Base-by-base conservation (phyloP, 2,113 vertebrate species). In the Oryzias melastigma region DNA sequence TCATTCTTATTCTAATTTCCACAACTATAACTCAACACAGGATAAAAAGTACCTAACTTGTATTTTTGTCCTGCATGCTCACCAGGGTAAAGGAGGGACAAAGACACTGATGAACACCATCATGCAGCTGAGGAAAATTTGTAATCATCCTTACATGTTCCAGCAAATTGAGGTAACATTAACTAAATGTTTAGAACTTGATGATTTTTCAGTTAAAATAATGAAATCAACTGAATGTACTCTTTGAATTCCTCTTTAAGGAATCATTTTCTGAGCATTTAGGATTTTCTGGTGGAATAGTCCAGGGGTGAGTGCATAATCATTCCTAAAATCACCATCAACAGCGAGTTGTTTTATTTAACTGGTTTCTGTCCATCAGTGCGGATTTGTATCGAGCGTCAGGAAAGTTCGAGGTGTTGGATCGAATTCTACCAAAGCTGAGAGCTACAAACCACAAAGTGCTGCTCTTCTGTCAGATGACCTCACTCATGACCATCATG, bases 71-170 rank as follows among this genome's bases (percentile, higher is more conserved):
- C 19, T 29, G 12, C n/a, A 15, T 20, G 18, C n/a, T 47, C 3
- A n/a, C 0, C 88, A 98, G 97, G 97, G 97, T 12, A 99, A 99
- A 84, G 97, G 97, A 0, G 97, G 97, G 49, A 98, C 97, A 0
- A 99, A 99, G 87, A 98, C 96, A 0, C 75, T 99, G 58, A 99
- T 99, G 97, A 99, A 99, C 88, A 99, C 97, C 12, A 99, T 99
- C 81, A 99, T 99, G 97, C 97, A 99, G 87, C 91, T 99, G 74
- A 87, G 96, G 64, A 99, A 99, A 90, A 99, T 99, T 88, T 99
- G 97, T 58, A 99, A 98, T 87, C 97, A 99, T 90, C 96, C 43
- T 0, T 99, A 98, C 83, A 99, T 99, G 94, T 99, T 99, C 78
- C 97, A 98, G 88, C 97, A 98, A 53, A 99, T 99, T 1, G 97